Base-by-base conservation (phyloP, 2,888 invertebrate genomes). In the Coecobrya sp. region DNA sequence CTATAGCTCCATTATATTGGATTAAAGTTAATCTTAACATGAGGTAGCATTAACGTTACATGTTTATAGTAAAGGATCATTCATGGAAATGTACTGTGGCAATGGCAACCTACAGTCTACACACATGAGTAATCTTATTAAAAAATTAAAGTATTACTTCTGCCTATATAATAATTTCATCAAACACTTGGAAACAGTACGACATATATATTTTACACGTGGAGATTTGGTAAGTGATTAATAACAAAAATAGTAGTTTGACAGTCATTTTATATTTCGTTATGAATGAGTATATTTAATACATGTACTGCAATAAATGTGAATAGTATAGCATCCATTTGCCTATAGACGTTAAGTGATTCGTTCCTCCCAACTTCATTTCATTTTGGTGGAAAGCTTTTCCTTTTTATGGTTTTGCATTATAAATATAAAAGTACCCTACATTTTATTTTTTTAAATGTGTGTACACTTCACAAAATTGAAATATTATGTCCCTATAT, bases 211-310 rank as follows among this genome's bases (percentile, higher is more conserved):
- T 1, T 16, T 30, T 13, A 30, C 36, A 70, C 16, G 36, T 36
- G 70, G 30, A 65, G 65, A 27, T 27, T 65, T 65, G 3, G 22
- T 49, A 49, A 49, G 59, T 65, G 27, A 65, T 65, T 36, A 70
- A n/a, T 70, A 70, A 16, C 27, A 70, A 70, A 70, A 70, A 70
- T 70, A 70, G 27, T 36, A 36, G n/a, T 70, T 70, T 36, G 70
- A 70, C 70, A 70, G 70, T 70, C 70, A 36, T 70, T 70, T 70
- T 70, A 70, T 70, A 70, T 30, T 70, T 70, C 36, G n/a, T 70
- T 70, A 36, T 36, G 70, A 70, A 70, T 70, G 70, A 70, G 70
- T 70, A 70, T 70, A 70, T 70, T 70, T 16, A 30, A 36, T 70
- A 70, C 70, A 70, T 36, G 70, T 70, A 70, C 30, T 36, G 19